Percentiles rank a stretch among this genome's conserved stretches.
phyloP scores from a whole-genome alignment of 2,113 vertebrate genomes.

The Pelmatolapia mariae region DNA sequence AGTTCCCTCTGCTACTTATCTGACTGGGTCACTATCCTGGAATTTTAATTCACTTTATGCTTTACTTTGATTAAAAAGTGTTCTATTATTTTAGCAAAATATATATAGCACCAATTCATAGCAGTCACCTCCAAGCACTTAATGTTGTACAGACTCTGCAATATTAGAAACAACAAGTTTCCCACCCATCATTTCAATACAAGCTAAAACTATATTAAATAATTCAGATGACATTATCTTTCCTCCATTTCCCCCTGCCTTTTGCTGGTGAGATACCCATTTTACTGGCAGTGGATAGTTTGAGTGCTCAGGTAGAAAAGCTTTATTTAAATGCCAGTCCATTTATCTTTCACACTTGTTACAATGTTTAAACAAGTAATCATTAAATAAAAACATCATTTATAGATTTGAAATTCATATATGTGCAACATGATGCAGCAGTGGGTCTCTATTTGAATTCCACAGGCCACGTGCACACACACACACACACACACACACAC shows the following conservation, averaged over 20 bases:
- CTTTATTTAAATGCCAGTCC: neutral
- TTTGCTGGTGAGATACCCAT: neutral
- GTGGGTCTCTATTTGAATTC: neutral
- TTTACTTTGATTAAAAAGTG: neutral
- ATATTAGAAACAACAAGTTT: neutral
- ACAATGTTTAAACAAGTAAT: neutral
- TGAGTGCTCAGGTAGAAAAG: neutral
- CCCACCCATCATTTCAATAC: neutral
- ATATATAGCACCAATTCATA: neutral
- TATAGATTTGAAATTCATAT: neutral
- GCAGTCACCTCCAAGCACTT: neutral
- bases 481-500: no score
- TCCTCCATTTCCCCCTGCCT: neutral
- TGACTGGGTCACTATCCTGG: neutral
- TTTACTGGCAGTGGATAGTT: neutral
- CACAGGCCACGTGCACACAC: neutral
- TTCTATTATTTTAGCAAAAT: neutral
- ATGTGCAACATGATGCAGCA: neutral
- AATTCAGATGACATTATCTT: neutral
- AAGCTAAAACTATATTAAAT: neutral
- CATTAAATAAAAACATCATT: neutral
- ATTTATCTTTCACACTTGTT: rapidly evolving
- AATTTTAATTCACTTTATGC: neutral
- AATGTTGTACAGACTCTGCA: neutral
- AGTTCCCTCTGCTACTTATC: neutral